Evolutionary conservation across 2,113 vertebrate species (phyloP).

Genomic region (Diadophis punctatus): DNA sequence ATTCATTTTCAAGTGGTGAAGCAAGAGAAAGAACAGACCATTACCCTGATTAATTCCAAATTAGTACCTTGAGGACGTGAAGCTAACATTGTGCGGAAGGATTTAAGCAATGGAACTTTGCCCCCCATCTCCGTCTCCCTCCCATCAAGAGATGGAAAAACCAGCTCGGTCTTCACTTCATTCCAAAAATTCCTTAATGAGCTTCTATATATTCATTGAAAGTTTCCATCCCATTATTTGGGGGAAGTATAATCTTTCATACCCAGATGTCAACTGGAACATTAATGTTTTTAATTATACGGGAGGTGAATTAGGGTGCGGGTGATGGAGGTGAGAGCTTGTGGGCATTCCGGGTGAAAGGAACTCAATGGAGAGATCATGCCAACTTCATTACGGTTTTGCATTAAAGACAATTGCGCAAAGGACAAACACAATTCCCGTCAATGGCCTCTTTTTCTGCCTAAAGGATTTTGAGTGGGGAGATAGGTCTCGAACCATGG

Average conservation of each 20-base stretch:
- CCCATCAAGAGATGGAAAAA: neutral
- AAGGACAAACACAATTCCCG: neutral
- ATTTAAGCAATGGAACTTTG: neutral
- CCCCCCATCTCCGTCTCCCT: neutral
- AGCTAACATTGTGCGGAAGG: neutral
- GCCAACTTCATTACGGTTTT: neutral
- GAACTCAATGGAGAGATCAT: neutral
- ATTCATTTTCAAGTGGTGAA: neutral
- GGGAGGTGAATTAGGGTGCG: neutral
- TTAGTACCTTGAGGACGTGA: neutral
- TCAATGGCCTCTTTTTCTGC: neutral
- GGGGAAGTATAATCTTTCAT: conserved; percentile 38
- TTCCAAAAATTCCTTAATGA: conserved; percentile 35
- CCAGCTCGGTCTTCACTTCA: neutral
- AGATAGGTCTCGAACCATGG: neutral
- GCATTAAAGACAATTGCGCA: neutral
- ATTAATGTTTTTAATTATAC: conserved; percentile 65
- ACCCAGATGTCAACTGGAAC: neutral
- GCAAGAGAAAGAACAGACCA: neutral
- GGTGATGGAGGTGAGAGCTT: neutral
- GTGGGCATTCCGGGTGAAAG: neutral
- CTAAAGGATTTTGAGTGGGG: neutral
- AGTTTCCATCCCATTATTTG: conserved; percentile 9
- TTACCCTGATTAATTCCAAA: neutral
- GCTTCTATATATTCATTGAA: conserved; percentile 35